Conservation (phyloP, 53 echinoderm and acorn worm genomes). For the Luidia sarsii region DNA sequence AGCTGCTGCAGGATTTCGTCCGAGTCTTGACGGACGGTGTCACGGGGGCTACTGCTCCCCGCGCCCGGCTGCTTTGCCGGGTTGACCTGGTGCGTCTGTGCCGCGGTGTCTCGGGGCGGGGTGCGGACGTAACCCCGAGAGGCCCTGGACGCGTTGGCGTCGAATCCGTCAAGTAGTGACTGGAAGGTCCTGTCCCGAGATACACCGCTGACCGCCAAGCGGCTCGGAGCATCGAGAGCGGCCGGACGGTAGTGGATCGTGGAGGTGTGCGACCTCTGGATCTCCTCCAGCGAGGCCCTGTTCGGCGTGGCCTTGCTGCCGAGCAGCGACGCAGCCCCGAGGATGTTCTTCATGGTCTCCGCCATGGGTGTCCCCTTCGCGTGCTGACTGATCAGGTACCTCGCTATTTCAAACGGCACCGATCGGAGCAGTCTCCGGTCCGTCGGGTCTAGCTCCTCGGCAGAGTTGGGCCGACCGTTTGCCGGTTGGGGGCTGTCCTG, state of each 20-base stretch:
- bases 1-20: too few relatives aligned
- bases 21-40: too few relatives aligned
- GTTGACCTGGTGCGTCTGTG: not conserved
- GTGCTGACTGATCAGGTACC: conserved; percentile 9
- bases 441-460: too few relatives aligned
- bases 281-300: not conserved
- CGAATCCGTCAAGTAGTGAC: too few relatives aligned
- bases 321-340: not conserved
- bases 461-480: too few relatives aligned
- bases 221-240: not conserved
- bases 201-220: not conserved
- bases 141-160: not conserved
- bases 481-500: too few relatives aligned
- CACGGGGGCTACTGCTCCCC: not conserved
- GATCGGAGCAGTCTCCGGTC: too few relatives aligned
- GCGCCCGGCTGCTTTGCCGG: not conserved
- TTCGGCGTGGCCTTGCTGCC: not conserved
- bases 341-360: not conserved
- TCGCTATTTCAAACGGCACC: conserved; percentile 11
- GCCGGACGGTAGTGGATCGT: not conserved
- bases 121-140: not conserved
- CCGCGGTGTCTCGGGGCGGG: not conserved
- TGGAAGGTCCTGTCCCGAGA: not conserved
- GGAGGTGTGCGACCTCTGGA: too few relatives aligned
- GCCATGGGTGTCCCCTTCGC: not conserved